These are phyloP conservation scores for Oeneis ivallda DNA, from an alignment of 2,888 invertebrate genomes.

Conservation along the genomic window DNA sequence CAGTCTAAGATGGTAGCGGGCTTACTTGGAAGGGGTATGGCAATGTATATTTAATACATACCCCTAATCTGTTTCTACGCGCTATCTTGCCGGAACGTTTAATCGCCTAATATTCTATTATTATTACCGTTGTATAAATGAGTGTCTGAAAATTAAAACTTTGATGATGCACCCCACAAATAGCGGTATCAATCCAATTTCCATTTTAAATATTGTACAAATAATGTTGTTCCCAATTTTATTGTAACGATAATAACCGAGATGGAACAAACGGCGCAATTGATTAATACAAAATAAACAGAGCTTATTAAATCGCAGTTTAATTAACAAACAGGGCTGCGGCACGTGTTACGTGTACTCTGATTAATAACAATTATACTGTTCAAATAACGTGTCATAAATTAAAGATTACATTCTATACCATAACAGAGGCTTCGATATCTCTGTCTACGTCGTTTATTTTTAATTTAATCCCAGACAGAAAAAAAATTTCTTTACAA, in stretches of 20 bases:
- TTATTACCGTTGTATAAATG: too few species aligned
- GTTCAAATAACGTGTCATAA: slow-evolving; percentile 4
- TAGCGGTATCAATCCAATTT: slow-evolving; percentile 14
- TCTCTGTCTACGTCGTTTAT: too few species aligned
- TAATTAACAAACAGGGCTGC: slow-evolving; percentile 34
- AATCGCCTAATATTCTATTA: too few species aligned
- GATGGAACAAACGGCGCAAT: slow-evolving; percentile 24
- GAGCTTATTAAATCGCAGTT: slow-evolving; percentile 33
- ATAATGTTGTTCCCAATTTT: slow-evolving; percentile 20
- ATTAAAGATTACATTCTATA: background rate
- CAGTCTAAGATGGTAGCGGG: too few species aligned
- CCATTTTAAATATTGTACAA: slow-evolving; percentile 12
- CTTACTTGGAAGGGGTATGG: too few species aligned
- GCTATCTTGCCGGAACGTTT: too few species aligned
- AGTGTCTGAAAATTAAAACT: background rate
- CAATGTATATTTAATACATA: too few species aligned
- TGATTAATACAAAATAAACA: slow-evolving; percentile 34
- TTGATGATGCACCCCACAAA: background rate
- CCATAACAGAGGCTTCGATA: background rate
- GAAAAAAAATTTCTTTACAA: too few species aligned
- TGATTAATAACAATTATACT: slow-evolving; percentile 3
- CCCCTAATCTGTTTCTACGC: too few species aligned
- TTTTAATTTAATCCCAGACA: too few species aligned
- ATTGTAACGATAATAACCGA: slow-evolving; percentile 26
- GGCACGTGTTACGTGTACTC: slow-evolving; percentile 17